Conservation (phyloP, 2,888 invertebrate genomes). For the Quadroppia sp. region DNA sequence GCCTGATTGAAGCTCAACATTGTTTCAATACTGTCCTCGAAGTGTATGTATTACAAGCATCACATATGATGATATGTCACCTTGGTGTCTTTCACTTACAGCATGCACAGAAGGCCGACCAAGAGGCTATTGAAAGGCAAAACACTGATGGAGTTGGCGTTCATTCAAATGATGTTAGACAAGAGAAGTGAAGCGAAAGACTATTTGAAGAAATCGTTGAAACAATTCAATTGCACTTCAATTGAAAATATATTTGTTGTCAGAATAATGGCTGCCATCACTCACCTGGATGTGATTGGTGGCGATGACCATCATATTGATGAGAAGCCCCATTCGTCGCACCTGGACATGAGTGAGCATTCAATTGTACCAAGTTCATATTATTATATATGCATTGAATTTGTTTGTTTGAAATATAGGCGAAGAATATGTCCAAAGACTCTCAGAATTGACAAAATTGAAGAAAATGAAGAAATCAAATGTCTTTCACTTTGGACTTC, state of each 20-base stretch:
- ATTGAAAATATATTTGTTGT: slow-evolving; percentile 2
- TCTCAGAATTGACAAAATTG: not conserved
- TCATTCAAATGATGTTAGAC: not conserved
- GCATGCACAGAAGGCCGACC: not conserved
- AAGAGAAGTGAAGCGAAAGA: not conserved
- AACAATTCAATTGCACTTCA: not conserved
- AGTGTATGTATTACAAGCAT: not conserved
- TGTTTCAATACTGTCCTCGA: slow-evolving; percentile 14
- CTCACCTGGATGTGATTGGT: not conserved
- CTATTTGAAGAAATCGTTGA: not conserved
- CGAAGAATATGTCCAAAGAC: slow-evolving; percentile 6
- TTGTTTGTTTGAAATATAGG: not conserved
- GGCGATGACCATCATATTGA: not conserved
- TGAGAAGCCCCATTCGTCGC: too few species aligned
- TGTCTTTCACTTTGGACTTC: too few species aligned
- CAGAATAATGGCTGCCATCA: not conserved
- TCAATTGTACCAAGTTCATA: not conserved
- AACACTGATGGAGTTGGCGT: slow-evolving; percentile 17
- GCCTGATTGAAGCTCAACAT: slow-evolving; percentile 11
- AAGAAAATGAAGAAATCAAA: too few species aligned
- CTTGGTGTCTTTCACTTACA: not conserved
- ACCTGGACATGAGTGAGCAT: not conserved
- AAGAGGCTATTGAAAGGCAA: not conserved
- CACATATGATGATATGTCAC: not conserved
- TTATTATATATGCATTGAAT: not conserved